Evolutionary conservation across 2,888 invertebrate species (phyloP).

Genomic region (Esperia sulphurella): DNA sequence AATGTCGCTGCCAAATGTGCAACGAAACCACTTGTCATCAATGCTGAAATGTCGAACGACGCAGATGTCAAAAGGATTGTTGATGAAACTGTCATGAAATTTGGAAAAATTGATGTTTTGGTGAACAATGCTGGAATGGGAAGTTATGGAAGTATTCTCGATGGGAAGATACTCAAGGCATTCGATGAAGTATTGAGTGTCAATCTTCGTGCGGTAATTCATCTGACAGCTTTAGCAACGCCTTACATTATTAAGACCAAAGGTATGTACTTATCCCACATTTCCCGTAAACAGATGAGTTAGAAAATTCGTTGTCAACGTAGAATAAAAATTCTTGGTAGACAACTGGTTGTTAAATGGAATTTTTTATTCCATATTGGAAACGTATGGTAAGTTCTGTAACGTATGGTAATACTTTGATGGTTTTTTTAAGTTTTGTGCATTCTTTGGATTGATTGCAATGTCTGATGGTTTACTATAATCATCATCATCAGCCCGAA

Average conservation of each 20-base stretch:
- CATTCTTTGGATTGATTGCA: too few species aligned
- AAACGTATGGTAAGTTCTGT: too few species aligned
- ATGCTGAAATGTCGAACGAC: constrained; percentile 36
- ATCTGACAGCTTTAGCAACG: constrained; percentile 30
- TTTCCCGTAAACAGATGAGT: too few species aligned
- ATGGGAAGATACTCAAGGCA: constrained; percentile 17
- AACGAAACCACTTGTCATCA: constrained; percentile 24
- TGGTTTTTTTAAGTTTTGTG: too few species aligned
- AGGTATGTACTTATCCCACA: constrained; percentile 22
- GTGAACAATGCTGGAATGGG: constrained; percentile 40
- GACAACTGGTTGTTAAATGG: too few species aligned
- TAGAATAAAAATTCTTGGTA: too few species aligned
- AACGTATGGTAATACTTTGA: too few species aligned
- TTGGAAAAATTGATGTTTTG: constrained; percentile 34
- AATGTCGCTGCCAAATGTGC: constrained; percentile 55
- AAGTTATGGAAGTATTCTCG: constrained; percentile 14
- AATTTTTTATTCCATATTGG: too few species aligned
- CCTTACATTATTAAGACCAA: constrained; percentile 33
- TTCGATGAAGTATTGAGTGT: constrained; percentile 35
- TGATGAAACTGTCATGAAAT: constrained; percentile 28
- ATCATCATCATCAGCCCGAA: too few species aligned
- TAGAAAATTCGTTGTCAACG: too few species aligned
- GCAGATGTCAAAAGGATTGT: constrained; percentile 27
- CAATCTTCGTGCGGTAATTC: constrained; percentile 33
- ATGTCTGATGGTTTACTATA: too few species aligned